phyloP scores from a whole-genome alignment of 2,113 vertebrate genomes.

The Ahaetulla prasina region DNA sequence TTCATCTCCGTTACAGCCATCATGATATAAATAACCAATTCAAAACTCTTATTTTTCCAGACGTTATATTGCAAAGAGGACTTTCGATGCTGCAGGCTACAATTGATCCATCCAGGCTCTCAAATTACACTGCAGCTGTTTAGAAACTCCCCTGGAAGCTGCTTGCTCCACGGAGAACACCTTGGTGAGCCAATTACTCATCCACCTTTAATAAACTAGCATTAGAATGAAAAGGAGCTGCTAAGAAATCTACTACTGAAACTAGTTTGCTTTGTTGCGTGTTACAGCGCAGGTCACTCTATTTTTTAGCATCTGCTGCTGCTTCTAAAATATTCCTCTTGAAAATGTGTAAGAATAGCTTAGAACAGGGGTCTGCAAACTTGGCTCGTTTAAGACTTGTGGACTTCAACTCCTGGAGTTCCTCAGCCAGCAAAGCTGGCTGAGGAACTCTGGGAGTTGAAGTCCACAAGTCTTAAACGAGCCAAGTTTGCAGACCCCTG shows the following conservation, averaged over 20 bases:
- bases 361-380: too few species aligned
- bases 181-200: not conserved
- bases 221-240: not conserved
- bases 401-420: too few species aligned
- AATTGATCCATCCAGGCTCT: not conserved
- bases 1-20: not conserved
- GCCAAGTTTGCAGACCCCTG: too few species aligned
- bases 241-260: not conserved
- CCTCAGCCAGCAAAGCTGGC: too few species aligned
- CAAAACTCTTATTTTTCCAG: not conserved
- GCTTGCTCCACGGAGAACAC: not conserved
- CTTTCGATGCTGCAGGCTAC: not conserved
- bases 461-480: too few species aligned
- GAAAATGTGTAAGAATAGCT: not conserved
- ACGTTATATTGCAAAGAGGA: not conserved
- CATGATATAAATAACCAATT: not conserved
- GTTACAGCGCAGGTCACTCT: not conserved
- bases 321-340: not conserved
- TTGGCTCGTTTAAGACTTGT: too few species aligned
- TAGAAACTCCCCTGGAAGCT: not conserved
- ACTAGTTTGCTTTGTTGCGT: too few species aligned
- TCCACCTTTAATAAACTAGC: not conserved
- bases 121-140: not conserved
- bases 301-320: not conserved
- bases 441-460: too few species aligned